These are phyloP conservation scores for Caiman crocodilus DNA, from an alignment of 2,797 vertebrate genomes.

Conservation along the genomic window DNA sequence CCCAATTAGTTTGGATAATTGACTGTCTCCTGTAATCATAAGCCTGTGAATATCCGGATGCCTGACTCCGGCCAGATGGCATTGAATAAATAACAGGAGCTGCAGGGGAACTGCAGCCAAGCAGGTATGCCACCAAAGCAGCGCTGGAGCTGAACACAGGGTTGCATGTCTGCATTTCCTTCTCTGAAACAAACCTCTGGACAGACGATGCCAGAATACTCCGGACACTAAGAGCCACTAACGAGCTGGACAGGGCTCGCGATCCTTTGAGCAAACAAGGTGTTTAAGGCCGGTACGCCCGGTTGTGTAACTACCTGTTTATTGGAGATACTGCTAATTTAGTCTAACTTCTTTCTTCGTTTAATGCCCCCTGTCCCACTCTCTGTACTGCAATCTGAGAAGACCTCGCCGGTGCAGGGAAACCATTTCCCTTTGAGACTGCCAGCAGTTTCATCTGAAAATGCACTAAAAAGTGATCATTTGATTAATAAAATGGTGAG, in stretches of 20 bases:
- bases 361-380: neutral
- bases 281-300: neutral
- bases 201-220: neutral
- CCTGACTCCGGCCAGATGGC: rapidly evolving
- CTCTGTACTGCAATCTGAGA: constrained; percentile 1
- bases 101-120: rapidly evolving
- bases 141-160: neutral
- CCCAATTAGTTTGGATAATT: no score
- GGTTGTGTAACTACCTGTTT: neutral
- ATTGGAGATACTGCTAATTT: neutral
- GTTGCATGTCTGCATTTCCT: rapidly evolving
- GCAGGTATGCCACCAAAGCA: rapidly evolving
- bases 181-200: neutral
- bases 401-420: constrained; percentile 8
- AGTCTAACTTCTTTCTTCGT: neutral
- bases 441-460: constrained; percentile 14
- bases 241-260: neutral
- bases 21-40: no score
- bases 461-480: constrained; percentile 38
- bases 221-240: rapidly evolving
- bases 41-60: neutral
- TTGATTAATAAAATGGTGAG: constrained; percentile 63
- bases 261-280: neutral
- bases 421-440: neutral
- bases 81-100: rapidly evolving